phyloP scores from a whole-genome alignment of 2,797 vertebrate species.

The Tinamus major region DNA sequence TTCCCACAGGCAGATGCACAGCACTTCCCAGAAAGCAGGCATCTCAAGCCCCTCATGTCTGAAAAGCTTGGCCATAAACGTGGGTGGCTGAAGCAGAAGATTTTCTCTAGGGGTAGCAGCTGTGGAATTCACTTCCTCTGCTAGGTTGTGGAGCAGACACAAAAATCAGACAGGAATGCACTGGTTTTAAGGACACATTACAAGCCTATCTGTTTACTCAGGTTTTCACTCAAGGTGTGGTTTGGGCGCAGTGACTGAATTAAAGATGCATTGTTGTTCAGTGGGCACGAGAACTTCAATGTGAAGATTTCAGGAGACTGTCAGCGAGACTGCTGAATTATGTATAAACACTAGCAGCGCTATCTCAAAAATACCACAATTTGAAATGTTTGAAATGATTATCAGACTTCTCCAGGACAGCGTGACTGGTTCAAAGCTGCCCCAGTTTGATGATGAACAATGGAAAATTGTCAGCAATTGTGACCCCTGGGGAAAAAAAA shows the following conservation, averaged over 20 bases:
- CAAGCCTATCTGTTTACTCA: background rate
- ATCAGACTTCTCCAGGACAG: background rate
- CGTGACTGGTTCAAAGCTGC: background rate
- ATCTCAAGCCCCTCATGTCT: background rate
- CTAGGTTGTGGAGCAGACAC: background rate
- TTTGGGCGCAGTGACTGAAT: background rate
- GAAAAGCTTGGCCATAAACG: background rate
- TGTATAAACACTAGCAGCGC: background rate
- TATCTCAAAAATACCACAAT: background rate
- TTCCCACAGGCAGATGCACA: background rate
- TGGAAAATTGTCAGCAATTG: background rate
- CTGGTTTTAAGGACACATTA: background rate
- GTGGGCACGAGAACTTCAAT: background rate
- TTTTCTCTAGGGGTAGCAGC: background rate
- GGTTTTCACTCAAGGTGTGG: background rate
- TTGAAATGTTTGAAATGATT: background rate
- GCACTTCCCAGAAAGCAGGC: constrained; percentile 17
- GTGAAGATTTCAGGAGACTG: background rate
- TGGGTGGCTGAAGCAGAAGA: background rate
- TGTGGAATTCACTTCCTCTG: constrained; percentile 30
- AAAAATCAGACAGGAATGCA: constrained; percentile 43
- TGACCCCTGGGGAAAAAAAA: background rate
- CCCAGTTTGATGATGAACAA: background rate
- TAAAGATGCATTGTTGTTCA: background rate
- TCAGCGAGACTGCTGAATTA: background rate